phyloP scores from a whole-genome alignment of 2,888 invertebrate genomes.

The Watsonalla binaria region DNA sequence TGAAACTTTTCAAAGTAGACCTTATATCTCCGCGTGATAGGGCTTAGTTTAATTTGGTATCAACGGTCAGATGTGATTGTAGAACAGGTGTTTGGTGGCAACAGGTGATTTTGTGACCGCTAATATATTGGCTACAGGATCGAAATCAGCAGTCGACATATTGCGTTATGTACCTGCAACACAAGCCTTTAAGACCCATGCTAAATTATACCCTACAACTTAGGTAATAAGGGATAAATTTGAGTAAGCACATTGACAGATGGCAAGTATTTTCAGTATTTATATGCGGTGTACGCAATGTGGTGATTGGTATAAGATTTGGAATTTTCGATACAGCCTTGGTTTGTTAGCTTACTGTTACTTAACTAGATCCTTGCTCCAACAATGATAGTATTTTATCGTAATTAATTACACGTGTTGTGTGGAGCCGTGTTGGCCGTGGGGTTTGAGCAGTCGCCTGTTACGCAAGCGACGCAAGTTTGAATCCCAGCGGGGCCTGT shows the following conservation, averaged over 20 bases:
- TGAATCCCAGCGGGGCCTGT: too few relatives aligned
- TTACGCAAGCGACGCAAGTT: too few relatives aligned
- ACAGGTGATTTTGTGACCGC: conserved; percentile 75
- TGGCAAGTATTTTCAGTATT: conserved; percentile 37
- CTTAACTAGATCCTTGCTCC: too few relatives aligned
- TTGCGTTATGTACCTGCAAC: conserved; percentile 43
- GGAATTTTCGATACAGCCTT: conserved; percentile 24
- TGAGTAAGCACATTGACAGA: conserved; percentile 31
- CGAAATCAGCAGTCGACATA: conserved; percentile 64
- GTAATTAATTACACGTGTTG: too few relatives aligned
- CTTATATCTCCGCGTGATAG: conserved; percentile 4
- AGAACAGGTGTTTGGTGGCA: conserved; percentile 66
- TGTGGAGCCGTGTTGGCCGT: too few relatives aligned
- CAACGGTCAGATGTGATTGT: conserved; percentile 68
- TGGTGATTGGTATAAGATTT: conserved; percentile 35
- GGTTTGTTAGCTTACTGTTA: not conserved
- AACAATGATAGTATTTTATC: too few relatives aligned
- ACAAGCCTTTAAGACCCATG: conserved; percentile 8
- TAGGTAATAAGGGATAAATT: conserved; percentile 20
- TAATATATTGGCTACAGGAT: conserved; percentile 68
- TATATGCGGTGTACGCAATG: conserved; percentile 26
- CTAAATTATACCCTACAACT: conserved; percentile 17
- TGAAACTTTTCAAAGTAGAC: conserved; percentile 8
- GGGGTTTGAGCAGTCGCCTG: too few relatives aligned
- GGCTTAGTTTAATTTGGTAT: conserved; percentile 24